Evolutionary conservation across 1,140 invertebrate species (phyloP).

Genomic region (Heliconius hewitsoni): DNA sequence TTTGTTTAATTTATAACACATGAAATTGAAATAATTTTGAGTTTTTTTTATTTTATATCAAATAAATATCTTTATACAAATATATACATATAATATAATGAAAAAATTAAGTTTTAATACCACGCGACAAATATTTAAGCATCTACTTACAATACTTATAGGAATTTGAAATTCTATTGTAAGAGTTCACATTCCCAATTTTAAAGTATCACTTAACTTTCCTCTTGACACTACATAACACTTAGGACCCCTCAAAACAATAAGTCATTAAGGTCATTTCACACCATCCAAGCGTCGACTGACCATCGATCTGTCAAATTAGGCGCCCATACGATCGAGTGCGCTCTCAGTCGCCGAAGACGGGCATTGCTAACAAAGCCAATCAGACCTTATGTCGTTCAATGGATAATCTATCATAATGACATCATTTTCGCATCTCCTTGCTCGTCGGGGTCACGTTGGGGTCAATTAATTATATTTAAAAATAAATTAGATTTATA

Average conservation of each 20-base stretch:
- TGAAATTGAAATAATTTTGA: too few species aligned
- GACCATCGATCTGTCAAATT: constrained; percentile 79
- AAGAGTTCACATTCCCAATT: neutral
- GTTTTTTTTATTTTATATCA: too few species aligned
- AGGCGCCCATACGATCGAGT: constrained; percentile 58
- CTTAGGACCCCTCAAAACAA: constrained; percentile 24
- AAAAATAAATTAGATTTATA: neutral
- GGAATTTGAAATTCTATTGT: neutral
- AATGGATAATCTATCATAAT: constrained; percentile 77
- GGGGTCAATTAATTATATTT: constrained; percentile 38
- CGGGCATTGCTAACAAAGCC: constrained; percentile 72
- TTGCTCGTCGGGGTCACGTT: constrained; percentile 46
- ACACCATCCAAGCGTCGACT: constrained; percentile 44
- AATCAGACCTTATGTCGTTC: constrained; percentile 67
- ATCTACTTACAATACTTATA: too few species aligned
- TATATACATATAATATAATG: too few species aligned
- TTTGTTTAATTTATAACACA: too few species aligned
- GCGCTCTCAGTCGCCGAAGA: constrained; percentile 65
- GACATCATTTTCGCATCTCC: constrained; percentile 74
- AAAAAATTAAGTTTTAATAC: too few species aligned
- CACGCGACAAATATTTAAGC: too few species aligned
- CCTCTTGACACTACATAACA: constrained; percentile 12
- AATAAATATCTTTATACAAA: too few species aligned
- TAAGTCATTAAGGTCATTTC: constrained; percentile 60
- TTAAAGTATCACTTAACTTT: neutral